Percentiles rank a stretch among this genome's conserved stretches.
Evolutionary conservation across 2,113 vertebrate species (phyloP).

Genomic region (Speoplatyrhinus poulsoni): DNA sequence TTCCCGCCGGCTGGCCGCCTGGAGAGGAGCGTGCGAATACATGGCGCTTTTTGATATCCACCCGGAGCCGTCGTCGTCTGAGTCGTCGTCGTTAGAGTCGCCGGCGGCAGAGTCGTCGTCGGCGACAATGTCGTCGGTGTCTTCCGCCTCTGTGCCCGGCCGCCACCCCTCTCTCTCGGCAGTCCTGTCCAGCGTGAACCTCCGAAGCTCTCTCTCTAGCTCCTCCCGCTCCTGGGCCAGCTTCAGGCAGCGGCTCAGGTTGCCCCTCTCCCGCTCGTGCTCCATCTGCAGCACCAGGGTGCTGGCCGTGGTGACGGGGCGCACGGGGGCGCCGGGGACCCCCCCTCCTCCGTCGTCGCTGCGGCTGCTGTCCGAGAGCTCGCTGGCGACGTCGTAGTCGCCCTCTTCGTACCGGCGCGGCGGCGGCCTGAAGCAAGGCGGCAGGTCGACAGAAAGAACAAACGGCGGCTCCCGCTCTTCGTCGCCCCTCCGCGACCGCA

Average conservation of each 20-base stretch:
- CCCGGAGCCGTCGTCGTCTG: neutral
- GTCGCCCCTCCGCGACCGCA: conserved; percentile 57
- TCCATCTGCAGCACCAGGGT: conserved; percentile 80
- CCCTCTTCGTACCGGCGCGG: neutral
- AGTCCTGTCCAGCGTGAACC: conserved; percentile 52
- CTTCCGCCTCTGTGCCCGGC: conserved; percentile 5
- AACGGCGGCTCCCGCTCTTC: conserved; percentile 54
- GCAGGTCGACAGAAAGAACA: conserved; percentile 76
- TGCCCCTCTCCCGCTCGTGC: conserved; percentile 75
- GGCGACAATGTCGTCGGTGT: neutral
- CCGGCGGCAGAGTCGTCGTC: neutral
- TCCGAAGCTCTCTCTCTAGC: conserved; percentile 71
- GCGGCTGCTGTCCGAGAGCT: neutral
- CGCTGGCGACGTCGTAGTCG: neutral
- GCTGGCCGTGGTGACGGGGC: conserved; percentile 57
- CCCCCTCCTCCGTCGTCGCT: neutral
- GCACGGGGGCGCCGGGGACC: neutral
- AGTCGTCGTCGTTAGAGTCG: neutral
- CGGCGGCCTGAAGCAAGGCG: conserved; percentile 36
- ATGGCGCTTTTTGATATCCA: conserved; percentile 57
- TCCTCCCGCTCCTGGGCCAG: conserved; percentile 76
- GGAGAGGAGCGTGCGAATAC: conserved; percentile 44
- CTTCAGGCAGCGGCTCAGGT: conserved; percentile 76
- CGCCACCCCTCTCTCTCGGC: conserved; percentile 20
- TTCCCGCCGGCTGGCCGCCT: conserved; percentile 51